Conservation (phyloP, 2,888 invertebrate genomes). For the Gymnoscelis rufifasciata region DNA sequence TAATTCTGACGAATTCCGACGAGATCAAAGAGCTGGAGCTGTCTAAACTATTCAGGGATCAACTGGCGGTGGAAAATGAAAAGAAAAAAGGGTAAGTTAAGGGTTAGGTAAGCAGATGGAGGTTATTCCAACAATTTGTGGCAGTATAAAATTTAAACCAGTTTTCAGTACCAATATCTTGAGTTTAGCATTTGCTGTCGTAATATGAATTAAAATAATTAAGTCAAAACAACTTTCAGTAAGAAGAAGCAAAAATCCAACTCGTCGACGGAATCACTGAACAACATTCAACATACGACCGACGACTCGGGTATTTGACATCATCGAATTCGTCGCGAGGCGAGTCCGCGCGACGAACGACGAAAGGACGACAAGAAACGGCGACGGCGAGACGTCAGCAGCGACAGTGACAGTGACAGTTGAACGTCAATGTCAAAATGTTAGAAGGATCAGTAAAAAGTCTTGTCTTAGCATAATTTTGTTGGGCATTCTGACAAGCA, state of each 20-base stretch:
- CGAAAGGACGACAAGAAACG: conserved; percentile 53
- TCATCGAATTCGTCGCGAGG: conserved; percentile 62
- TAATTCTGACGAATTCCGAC: conserved; percentile 68
- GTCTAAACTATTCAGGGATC: conserved; percentile 66
- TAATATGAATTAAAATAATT: too few species aligned
- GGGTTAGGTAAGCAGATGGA: too few species aligned
- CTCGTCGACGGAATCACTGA: conserved; percentile 65
- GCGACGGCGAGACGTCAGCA: conserved; percentile 38
- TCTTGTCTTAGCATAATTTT: neutral
- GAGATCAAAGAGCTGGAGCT: conserved; percentile 70
- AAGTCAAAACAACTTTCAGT: conserved; percentile 31
- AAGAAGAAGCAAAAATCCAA: conserved; percentile 67
- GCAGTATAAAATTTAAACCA: too few species aligned
- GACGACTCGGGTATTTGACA: conserved; percentile 77
- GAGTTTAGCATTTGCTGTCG: too few species aligned
- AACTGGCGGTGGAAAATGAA: conserved; percentile 58
- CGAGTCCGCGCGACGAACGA: conserved; percentile 30
- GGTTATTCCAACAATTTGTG: too few species aligned
- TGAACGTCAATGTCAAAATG: conserved; percentile 39
- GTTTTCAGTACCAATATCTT: too few species aligned
- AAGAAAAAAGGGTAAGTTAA: conserved; percentile 60
- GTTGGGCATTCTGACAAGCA: conserved; percentile 35
- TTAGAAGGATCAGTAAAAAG: neutral
- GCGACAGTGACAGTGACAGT: conserved; percentile 61
- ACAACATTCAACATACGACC: conserved; percentile 68